phyloP scores from a whole-genome alignment of 2,113 vertebrate species.

The Aptenodytes patagonicus region DNA sequence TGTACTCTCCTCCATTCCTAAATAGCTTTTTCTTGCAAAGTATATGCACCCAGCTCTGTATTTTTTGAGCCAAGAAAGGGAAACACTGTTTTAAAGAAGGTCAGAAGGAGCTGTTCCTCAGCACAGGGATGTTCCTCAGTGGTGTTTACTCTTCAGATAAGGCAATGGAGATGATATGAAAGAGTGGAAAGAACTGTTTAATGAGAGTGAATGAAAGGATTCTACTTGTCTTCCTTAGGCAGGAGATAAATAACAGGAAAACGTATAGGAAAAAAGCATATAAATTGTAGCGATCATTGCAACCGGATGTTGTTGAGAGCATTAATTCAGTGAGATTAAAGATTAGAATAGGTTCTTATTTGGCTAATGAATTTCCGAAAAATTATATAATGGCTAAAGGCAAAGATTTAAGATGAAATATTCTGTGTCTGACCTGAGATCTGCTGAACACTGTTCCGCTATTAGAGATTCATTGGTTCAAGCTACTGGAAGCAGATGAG shows the following conservation, averaged over 20 bases:
- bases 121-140: not conserved
- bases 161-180: not conserved
- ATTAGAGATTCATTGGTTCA: conserved; percentile 29
- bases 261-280: not conserved
- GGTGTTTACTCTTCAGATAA: not conserved
- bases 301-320: conserved; percentile 16
- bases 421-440: conserved; percentile 25
- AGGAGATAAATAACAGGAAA: not conserved
- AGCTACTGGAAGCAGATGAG: conserved; percentile 20
- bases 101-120: not conserved
- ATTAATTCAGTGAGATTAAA: conserved; percentile 52
- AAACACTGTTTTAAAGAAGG: not conserved
- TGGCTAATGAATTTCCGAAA: conserved; percentile 52
- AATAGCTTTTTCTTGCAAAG: not conserved
- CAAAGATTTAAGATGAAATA: conserved; percentile 48
- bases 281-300: not conserved
- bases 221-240: not conserved
- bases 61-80: not conserved
- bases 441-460: conserved; percentile 28
- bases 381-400: conserved; percentile 39
- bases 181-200: not conserved
- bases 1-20: not conserved
- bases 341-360: conserved; percentile 36
- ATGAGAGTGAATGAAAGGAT: not conserved
- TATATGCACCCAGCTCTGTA: not conserved